Conservation (phyloP, 2,113 vertebrate species). For the Gambusia holbrooki region DNA sequence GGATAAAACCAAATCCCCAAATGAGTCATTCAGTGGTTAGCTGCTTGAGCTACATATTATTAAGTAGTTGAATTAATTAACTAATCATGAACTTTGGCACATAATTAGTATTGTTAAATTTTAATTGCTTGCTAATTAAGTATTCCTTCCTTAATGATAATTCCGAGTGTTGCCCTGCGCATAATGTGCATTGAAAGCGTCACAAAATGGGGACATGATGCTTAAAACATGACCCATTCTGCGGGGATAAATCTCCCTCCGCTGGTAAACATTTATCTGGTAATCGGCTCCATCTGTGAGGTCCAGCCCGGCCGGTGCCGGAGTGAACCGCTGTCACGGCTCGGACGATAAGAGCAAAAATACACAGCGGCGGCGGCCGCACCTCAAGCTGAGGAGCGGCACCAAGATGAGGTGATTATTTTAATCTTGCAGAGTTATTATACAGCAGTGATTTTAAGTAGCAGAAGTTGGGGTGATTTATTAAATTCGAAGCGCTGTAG, state of each 20-base stretch:
- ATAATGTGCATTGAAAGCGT: slow-evolving; percentile 5
- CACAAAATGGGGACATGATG: neutral
- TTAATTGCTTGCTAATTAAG: slow-evolving; percentile 55
- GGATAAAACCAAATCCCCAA: slow-evolving; percentile 37
- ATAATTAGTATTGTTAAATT: slow-evolving; percentile 58
- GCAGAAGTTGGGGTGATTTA: slow-evolving; percentile 20
- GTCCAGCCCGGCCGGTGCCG: slow-evolving; percentile 8
- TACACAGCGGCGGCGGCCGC: neutral
- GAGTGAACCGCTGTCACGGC: slow-evolving; percentile 18
- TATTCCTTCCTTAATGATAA: slow-evolving; percentile 41
- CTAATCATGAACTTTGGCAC: slow-evolving; percentile 59
- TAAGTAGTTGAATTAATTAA: slow-evolving; percentile 52
- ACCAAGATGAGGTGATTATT: slow-evolving; percentile 33
- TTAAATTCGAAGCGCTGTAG: slow-evolving; percentile 20
- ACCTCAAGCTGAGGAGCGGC: slow-evolving; percentile 29
- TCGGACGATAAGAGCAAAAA: slow-evolving; percentile 16
- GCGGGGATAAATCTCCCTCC: neutral
- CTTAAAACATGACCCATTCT: neutral
- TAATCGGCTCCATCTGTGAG: slow-evolving; percentile 12
- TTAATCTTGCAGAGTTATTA: slow-evolving; percentile 39
- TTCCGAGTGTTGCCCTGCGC: slow-evolving; percentile 27
- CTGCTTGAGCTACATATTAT: slow-evolving; percentile 52
- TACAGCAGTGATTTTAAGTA: slow-evolving; percentile 22
- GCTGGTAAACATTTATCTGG: slow-evolving; percentile 4
- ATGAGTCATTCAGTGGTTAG: slow-evolving; percentile 43